phyloP scores from a whole-genome alignment of 2,113 vertebrate genomes.

The Lepus europaeus region DNA sequence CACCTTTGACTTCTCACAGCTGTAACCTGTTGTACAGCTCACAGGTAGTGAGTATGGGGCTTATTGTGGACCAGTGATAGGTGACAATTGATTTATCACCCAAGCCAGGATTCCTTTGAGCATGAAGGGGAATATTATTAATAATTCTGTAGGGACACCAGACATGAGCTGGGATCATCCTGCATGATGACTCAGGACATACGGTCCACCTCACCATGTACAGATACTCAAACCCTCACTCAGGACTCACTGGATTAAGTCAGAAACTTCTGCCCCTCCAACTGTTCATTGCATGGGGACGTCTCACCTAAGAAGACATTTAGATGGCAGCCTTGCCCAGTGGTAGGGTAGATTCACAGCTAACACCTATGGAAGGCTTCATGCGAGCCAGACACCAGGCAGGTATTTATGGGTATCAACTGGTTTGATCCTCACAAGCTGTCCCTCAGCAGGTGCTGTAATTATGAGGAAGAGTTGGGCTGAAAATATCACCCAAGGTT shows the following conservation, averaged over 20 bases:
- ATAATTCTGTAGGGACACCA: background rate
- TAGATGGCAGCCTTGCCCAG: background rate
- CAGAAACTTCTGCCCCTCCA: background rate
- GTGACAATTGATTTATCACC: background rate
- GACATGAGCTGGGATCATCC: background rate
- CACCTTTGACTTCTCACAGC: background rate
- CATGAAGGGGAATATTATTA: background rate
- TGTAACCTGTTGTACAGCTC: background rate
- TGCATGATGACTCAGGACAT: background rate
- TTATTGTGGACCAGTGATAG: background rate
- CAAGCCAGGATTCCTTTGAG: background rate
- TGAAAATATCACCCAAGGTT: background rate
- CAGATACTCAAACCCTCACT: background rate
- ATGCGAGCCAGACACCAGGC: background rate
- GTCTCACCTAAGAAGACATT: background rate
- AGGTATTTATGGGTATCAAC: background rate
- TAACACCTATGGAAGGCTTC: background rate
- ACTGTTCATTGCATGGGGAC: background rate
- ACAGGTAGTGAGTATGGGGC: background rate
- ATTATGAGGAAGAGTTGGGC: background rate
- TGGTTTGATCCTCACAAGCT: background rate
- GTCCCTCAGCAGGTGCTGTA: background rate
- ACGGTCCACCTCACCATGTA: fast-evolving
- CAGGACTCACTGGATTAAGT: background rate
- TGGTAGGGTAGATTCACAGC: background rate